Evolutionary conservation across 2,888 invertebrate species (phyloP), one percentile per base, ranked within the genome.

Genomic region (Macropis europaea): DNA sequence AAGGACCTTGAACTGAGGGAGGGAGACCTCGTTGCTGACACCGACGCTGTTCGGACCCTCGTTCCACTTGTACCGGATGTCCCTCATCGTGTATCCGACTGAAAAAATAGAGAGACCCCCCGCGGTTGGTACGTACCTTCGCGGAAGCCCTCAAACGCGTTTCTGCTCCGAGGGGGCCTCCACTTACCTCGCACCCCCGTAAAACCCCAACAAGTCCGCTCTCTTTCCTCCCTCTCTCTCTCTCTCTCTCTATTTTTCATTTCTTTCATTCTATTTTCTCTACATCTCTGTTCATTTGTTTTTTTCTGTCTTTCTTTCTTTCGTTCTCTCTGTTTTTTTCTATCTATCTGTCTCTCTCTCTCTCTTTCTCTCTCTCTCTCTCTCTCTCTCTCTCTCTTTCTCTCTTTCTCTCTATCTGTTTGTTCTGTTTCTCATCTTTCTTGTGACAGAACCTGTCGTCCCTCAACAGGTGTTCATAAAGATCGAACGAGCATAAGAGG

Each of bases 21-120:
- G 95, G 90, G 97, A 97, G 92, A 97, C 97, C 92, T 97, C 97
- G 92, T 95, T 95, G 92, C 97, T 97, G 90, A 97, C 97, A 92
- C 97, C 97, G 91, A 98, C 97, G 91, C 97, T 97, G 93, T 96
- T 95, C 90, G 96, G 95, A 89, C 97, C 97, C 92, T 97, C 96
- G 93, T 97, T 96, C 97, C 97, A 97, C 92, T 96, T 96, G 95
- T 97, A 97, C 90, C 97, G 95, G 94, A 97, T 97, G 94, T 97
- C 97, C 93, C 96, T 94, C 97, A 97, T 97, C 92, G 97, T 97
- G 95, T 97, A 97, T 94, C 97, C 97, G 95, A 97, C 97, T 97
- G 94, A 92, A 89, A 85, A 84, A 83, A 88, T 85, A 89, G 85
- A 89, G 88, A 88, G 87, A 88, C 85, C 88, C 89, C 89, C 88